phyloP scores from a whole-genome alignment of 2,888 invertebrate species.

The Cremastinae sp. region DNA sequence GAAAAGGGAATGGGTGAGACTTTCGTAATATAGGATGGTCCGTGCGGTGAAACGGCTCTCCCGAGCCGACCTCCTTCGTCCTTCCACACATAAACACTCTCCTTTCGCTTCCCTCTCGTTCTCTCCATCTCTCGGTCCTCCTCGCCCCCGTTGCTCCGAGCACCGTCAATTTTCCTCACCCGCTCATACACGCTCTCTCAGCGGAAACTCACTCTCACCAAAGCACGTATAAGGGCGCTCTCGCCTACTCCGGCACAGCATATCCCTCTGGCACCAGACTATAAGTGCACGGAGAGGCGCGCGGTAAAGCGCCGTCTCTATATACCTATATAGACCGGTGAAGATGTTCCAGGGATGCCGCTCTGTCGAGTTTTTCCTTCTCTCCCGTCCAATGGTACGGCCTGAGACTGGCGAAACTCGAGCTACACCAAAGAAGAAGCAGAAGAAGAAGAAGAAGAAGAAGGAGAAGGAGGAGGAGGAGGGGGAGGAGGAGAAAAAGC shows the following conservation, averaged over 20 bases:
- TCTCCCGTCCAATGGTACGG: conserved; percentile 48
- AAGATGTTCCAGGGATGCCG: conserved; percentile 45
- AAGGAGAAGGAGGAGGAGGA: neutral
- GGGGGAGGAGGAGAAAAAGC: conserved; percentile 31
- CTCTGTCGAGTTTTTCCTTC: conserved; percentile 55
- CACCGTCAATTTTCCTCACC: conserved; percentile 56
- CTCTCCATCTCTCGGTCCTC: conserved; percentile 41
- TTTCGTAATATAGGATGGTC: conserved; percentile 77
- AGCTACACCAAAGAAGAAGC: conserved; percentile 23
- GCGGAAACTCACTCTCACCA: conserved; percentile 55
- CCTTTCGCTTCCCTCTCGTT: conserved; percentile 48
- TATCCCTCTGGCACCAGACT: conserved; percentile 31
- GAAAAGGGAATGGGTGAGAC: conserved; percentile 69
- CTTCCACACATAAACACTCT: conserved; percentile 64
- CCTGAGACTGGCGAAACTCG: conserved; percentile 41
- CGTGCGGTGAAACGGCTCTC: conserved; percentile 77
- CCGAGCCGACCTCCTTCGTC: conserved; percentile 70
- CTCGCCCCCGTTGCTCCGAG: conserved; percentile 57
- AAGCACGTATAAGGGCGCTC: conserved; percentile 58
- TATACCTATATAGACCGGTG: conserved; percentile 21
- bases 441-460: conserved; percentile 11
- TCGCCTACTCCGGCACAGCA: conserved; percentile 40
- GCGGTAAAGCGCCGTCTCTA: neutral
- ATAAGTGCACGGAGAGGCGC: neutral
- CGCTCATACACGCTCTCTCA: conserved; percentile 56